These are phyloP conservation scores for Tanaodytes sp. DNA, from an alignment of 2,888 invertebrate species.

Conservation along the genomic window DNA sequence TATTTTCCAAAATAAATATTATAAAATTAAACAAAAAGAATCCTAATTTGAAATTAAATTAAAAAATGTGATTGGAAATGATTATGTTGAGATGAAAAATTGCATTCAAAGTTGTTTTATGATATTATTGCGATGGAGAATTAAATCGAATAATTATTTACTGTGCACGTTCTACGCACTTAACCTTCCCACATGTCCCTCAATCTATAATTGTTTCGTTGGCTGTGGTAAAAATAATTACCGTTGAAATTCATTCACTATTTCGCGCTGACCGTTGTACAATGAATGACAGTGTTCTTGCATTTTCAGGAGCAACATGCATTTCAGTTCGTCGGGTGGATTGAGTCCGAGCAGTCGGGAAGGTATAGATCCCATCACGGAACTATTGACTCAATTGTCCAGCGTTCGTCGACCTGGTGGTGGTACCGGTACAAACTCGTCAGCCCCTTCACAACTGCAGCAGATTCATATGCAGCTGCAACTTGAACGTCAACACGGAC, in stretches of 20 bases:
- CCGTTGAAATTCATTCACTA: conserved; percentile 24
- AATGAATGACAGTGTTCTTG: conserved; percentile 12
- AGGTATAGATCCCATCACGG: conserved; percentile 96
- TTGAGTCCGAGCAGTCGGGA: conserved; percentile 92
- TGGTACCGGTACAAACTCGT: conserved; percentile 71
- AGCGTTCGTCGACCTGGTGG: conserved; percentile 86
- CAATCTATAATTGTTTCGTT: conserved; percentile 35
- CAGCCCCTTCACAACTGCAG: conserved; percentile 86
- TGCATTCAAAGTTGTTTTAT: no score
- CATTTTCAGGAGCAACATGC: conserved; percentile 85
- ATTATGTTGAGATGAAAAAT: no score
- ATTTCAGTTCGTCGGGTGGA: conserved; percentile 91
- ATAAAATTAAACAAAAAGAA: neutral
- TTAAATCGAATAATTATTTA: conserved; percentile 18
- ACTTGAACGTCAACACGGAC: conserved; percentile 90
- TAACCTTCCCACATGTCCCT: conserved; percentile 30
- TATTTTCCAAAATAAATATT: conserved; percentile 45
- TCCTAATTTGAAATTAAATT: no score
- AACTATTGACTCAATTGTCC: conserved; percentile 94
- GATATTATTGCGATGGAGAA: no score
- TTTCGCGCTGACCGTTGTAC: neutral
- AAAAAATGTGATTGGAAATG: no score
- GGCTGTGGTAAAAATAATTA: conserved; percentile 31
- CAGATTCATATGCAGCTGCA: conserved; percentile 97
- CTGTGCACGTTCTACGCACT: conserved; percentile 17